Evolutionary conservation across 2,888 invertebrate genomes (phyloP), one percentile per base, ranked within the genome.

Genomic region (Drosophila kambysellisi): DNA sequence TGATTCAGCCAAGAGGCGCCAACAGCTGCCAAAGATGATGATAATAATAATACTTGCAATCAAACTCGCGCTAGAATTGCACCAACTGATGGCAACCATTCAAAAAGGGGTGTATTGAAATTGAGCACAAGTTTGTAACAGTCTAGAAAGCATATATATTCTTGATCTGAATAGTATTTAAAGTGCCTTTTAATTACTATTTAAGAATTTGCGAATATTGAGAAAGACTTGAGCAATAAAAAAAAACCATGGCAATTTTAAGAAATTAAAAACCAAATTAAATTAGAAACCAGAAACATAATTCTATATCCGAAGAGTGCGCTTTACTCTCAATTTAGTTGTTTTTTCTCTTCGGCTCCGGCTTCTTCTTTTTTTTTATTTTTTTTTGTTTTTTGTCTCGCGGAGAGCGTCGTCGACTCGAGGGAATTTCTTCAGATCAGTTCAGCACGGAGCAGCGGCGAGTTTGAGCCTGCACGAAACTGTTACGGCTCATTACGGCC

Each of bases 261-360:
- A 5, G 5, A 6, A 37, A 15, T 2, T 37, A 37, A 6, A 25
- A 25, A 25, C 25, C 25, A 25, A 3, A 25, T 25, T 25, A 25
- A 25, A 25, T 25, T 25, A 25, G 25, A 25, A 25, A 25, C 25
- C 25, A 25, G 25, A 25, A 25, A 25, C 25, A 25, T 79, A 85
- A 89, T 91, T 90, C 86, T 92, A 84, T 84, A 89, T 88, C 81
- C 92, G 91, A 92, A 90, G 91, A 84, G 91, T 88, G 81, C 91
- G 91, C 86, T 89, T 87, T 25, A 25, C 35, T 20, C 53, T 64
- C 72, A 59, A 50, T 48, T 53, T 51, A 56, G 35, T 57, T 56
- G 54, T 35, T n/a, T 50, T 32, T 39, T 29, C 32, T 58, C 46
- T 41, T 52, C 12, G 20, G 20, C 29, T 62, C 63, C 20, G 20